Conservation (phyloP, 2,113 vertebrate species). For the Peromyscus leucopus region DNA sequence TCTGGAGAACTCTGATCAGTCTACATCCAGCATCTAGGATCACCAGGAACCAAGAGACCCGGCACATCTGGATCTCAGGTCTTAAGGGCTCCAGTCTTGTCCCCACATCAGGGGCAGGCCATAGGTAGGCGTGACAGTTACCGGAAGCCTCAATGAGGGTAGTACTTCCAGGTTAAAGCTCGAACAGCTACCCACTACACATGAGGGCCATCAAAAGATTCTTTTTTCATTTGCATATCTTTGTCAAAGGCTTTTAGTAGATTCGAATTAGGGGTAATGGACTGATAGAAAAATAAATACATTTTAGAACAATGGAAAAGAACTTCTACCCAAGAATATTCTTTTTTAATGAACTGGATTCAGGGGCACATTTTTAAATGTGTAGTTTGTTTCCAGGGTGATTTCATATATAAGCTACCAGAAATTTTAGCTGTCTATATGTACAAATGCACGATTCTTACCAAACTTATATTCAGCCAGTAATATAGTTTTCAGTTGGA, state of each 20-base stretch:
- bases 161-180: too few relatives aligned
- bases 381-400: constrained; percentile 39
- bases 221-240: neutral
- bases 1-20: too few relatives aligned
- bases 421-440: neutral
- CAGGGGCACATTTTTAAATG: neutral
- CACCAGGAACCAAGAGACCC: too few relatives aligned
- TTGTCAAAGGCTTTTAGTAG: neutral
- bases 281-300: neutral
- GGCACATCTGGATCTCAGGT: too few relatives aligned
- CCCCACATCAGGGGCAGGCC: too few relatives aligned
- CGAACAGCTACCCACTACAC: too few relatives aligned
- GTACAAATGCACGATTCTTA: neutral
- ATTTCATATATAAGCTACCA: neutral
- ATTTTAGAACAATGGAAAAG: constrained; percentile 25
- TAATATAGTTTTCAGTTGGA: constrained; percentile 10
- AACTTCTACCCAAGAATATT: neutral
- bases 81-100: too few relatives aligned
- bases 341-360: constrained; percentile 25
- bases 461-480: neutral
- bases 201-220: neutral
- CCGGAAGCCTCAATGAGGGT: too few relatives aligned
- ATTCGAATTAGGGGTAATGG: neutral
- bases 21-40: too few relatives aligned
- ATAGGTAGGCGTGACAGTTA: too few relatives aligned